Percentiles rank a stretch among this genome's conserved stretches.
phyloP scores from a whole-genome alignment of 2,888 invertebrate genomes.

The Ophioninae sp. region DNA sequence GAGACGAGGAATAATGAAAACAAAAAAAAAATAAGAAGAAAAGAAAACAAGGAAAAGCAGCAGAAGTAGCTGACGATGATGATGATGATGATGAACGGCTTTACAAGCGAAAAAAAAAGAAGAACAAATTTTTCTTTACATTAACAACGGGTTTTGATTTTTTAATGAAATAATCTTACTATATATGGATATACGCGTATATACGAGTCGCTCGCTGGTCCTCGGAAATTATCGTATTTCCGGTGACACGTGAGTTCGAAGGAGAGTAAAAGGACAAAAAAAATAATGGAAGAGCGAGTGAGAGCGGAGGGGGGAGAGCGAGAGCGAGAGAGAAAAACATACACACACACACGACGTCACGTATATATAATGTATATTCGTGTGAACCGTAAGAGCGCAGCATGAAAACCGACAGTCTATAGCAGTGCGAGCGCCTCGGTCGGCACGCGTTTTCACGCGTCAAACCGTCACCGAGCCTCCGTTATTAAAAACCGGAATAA shows the following conservation, averaged over 20 bases:
- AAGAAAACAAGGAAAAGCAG: slow-evolving; percentile 53
- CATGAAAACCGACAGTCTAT: slow-evolving; percentile 80
- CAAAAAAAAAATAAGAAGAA: slow-evolving; percentile 50
- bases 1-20: slow-evolving; percentile 59
- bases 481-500: slow-evolving; percentile 82
- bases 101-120: slow-evolving; percentile 66
- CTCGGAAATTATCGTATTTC: slow-evolving; percentile 49
- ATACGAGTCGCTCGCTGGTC: slow-evolving; percentile 57
- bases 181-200: slow-evolving; percentile 67
- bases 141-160: slow-evolving; percentile 81
- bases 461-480: slow-evolving; percentile 79
- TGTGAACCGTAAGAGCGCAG: slow-evolving; percentile 80
- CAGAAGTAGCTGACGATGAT: slow-evolving; percentile 56
- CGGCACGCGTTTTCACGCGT: slow-evolving; percentile 78
- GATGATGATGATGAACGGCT: slow-evolving; percentile 63
- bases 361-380: slow-evolving; percentile 76
- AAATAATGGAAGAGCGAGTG: slow-evolving; percentile 20
- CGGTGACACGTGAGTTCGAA: slow-evolving; percentile 27
- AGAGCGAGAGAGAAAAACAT: not conserved
- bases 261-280: slow-evolving; percentile 44
- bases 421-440: slow-evolving; percentile 81
- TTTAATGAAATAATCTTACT: slow-evolving; percentile 81
- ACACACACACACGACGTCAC: slow-evolving; percentile 49
- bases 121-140: slow-evolving; percentile 76
- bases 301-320: not conserved